Percentiles rank a stretch among this genome's conserved stretches.
These are phyloP conservation scores for Corythornis leucogaster DNA, from an alignment of 2,797 vertebrate genomes.

Conservation along the genomic window DNA sequence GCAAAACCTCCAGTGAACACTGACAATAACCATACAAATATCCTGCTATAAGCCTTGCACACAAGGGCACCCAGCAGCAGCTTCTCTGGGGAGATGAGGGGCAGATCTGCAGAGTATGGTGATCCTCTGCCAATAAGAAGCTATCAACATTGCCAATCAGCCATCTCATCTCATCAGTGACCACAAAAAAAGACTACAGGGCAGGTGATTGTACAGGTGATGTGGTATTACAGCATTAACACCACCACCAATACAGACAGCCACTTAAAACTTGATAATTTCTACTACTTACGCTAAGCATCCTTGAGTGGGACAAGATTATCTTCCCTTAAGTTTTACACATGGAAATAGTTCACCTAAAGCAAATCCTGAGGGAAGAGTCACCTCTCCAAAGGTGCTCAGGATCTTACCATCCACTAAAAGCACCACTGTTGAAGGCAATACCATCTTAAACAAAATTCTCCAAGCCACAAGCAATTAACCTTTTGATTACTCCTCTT, in stretches of 20 bases:
- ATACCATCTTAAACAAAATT: neutral
- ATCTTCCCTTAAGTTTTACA: neutral
- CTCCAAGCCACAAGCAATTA: neutral
- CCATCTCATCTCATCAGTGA: too few species aligned
- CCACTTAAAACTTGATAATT: neutral
- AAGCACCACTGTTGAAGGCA: neutral
- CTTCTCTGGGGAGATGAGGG: too few species aligned
- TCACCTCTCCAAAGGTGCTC: neutral
- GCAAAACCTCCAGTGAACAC: too few species aligned
- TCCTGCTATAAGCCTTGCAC: too few species aligned
- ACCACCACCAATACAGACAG: rapidly evolving
- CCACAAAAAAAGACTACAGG: too few species aligned
- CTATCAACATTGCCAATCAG: too few species aligned
- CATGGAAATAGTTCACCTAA: neutral
- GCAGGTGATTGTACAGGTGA: too few species aligned
- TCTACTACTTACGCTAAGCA: neutral
- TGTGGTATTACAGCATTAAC: neutral
- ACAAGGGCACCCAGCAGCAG: too few species aligned
- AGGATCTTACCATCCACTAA: neutral
- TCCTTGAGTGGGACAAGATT: neutral
- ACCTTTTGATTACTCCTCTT: neutral
- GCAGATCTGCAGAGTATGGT: too few species aligned
- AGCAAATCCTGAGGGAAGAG: neutral
- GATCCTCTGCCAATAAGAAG: too few species aligned
- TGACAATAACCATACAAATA: too few species aligned